Base-by-base conservation (phyloP, 2,113 vertebrate genomes). In the Camelus bactrianus region DNA sequence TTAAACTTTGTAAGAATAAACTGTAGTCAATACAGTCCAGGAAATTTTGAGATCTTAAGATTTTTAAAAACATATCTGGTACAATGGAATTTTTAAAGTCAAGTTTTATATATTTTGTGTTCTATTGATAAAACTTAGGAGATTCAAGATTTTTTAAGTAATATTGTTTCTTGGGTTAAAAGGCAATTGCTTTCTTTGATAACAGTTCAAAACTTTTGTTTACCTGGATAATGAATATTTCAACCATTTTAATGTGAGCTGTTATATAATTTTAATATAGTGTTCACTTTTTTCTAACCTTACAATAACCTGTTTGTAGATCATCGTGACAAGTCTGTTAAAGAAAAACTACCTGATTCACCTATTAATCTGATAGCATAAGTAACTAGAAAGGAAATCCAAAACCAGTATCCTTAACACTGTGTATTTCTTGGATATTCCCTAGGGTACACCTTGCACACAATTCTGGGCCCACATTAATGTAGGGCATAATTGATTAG, bases 321-420 rank as follows among this genome's bases (percentile, higher is more conserved):
- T 82, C 77, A 73, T 91, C n/a, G 32, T 42, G 46, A 90, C 26
- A 79, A 70, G 56, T 80, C n/a, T 92, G 69, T 64, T 89, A 80
- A 75, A 87, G 52, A 69, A 89, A 93, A 91, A 22, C 16, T 50
- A 58, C 42, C 62, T 84, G 95, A 91, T 58, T 92, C 90, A 85
- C n/a, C 69, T 85, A 83, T 94, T 97, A 70, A 91, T 93, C 67
- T 56, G 46, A 96, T 79, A 85, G 67, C 81, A 93, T 89, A 69
- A 83, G 79, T 89, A 92, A 96, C 91, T 69, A 82, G 85, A 84
- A 90, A 77, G 72, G 77, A 97, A 95, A 97, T 65, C 13, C 56
- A 38, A 93, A 97, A 91, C 85, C 32, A 76, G 50, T 24, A 52
- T 73, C 92, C 80, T 87, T 56, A 93, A 80, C 32, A 62, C 67